Evolutionary conservation across 53 echinoderm and acorn worm genomes (phyloP), one percentile per base, ranked within the genome.

Genomic region (Astropecten irregularis): DNA sequence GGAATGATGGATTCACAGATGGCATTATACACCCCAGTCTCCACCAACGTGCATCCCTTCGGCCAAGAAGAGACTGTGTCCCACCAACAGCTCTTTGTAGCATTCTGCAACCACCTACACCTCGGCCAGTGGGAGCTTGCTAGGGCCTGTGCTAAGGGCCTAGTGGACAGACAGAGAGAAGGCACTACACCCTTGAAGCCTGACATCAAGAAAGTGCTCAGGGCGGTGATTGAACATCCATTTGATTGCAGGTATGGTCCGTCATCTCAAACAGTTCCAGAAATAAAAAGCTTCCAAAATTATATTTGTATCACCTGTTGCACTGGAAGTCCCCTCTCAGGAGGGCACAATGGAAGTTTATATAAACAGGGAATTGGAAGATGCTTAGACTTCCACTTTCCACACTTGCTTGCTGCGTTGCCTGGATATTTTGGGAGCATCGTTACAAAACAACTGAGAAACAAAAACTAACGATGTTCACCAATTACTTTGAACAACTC

Each of bases 61-160:
- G 95, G 95, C 10, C 66, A 79, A 10, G 95, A 95, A 68, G 95
- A 58, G 15, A 22, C 42, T 8, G 90, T 95, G 31, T 90, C 92
- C 13, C 63, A 30, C 71, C 73, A 83, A 40, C 95, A 95, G 83
- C 83, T 92, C 19, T 84, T 89, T 38, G 84, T 89, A 15, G 89
- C 89, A 27, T 89, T 93, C 88, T 93, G 93, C 60, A 92, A 96
- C 76, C 79, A 96, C 83, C 86, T 96, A n/a, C 83, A 93, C 33
- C 92, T 96, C 22, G 97, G 97, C 21, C 97, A 96, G 57, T 96
- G 97, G 97, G 97, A 96, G 83, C 82, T 96, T 23, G 97, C 91
- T 48, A 84, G 88, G 66, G 91, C 97, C 5, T 96, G 97, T 66
- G 89, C 89, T 13, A 39, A 54, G 26, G 49, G 71, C 53, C 83